Evolutionary conservation across 2,888 invertebrate species (phyloP), one percentile per base, ranked within the genome.

Genomic region (Anarsia innoxiella): DNA sequence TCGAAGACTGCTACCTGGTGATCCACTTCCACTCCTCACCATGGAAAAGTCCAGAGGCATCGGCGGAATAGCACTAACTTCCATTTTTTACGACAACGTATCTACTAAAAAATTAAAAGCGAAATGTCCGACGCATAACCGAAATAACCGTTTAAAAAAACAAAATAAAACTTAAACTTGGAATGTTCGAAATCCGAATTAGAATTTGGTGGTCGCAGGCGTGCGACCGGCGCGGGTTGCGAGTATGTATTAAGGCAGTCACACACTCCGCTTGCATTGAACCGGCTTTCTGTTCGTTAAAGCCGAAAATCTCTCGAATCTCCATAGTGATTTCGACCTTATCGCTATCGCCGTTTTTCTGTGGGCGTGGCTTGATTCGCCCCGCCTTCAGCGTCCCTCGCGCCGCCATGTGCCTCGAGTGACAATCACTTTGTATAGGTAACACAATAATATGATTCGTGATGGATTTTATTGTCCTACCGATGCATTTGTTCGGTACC

Each of bases 21-120:
- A 74, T 36, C 65, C 71, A 49, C 60, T 64, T 47, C 64, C 82
- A 68, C 61, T 71, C 63, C 86, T 66, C 71, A 84, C 82, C 84
- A 88, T 83, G 41, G 89, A 90, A 75, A 89, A 90, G 87, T 90
- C 90, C 75, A 90, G 68, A 40, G 90, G 90, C 88, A 89, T 89
- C 40, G 85, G 83, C 40, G 86, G 75, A 77, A 88, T 86, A 33
- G 87, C 83, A 84, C 88, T 88, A 53, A 89, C 73, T 79, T 89
- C 89, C 85, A 89, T 86, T 58, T 77, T 87, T 47, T 61, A 52
- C 48, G 42, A 39, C 41, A 42, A 31, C 37, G 4, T 25, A 3
- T 25, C 47, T 49, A 56, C 43, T 32, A 46, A 47, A 48, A 51
- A 51, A 45, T 16, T 36, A 33, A 45, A 39, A 42, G 36, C 12